phyloP scores from a whole-genome alignment of 1,140 invertebrate species.

The Drosophila nigrodunni region DNA sequence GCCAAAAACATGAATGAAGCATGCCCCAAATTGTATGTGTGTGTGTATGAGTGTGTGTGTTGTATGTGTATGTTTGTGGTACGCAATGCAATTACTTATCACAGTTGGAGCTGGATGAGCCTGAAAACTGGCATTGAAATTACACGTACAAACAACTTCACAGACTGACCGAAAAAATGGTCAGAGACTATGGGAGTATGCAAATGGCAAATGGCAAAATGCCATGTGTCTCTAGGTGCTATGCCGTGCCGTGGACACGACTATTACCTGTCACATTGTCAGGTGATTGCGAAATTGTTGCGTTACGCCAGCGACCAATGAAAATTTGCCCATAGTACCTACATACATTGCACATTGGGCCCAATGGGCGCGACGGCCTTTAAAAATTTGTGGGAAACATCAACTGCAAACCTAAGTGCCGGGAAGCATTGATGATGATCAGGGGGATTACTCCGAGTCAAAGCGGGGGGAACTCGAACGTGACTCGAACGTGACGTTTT shows the following conservation, averaged over 20 bases:
- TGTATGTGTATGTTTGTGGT: constrained; percentile 19
- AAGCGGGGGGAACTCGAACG: constrained; percentile 77
- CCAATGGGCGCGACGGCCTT: constrained; percentile 58
- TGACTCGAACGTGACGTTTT: constrained; percentile 79
- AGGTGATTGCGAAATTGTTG: constrained; percentile 83
- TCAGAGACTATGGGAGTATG: constrained; percentile 40
- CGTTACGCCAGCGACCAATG: constrained; percentile 70
- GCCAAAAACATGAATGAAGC: constrained; percentile 72
- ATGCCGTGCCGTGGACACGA: constrained; percentile 69
- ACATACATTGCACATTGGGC: constrained; percentile 31
- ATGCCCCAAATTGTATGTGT: constrained; percentile 61
- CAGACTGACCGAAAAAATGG: constrained; percentile 32
- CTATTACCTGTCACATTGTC: constrained; percentile 83
- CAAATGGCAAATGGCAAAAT: constrained; percentile 68
- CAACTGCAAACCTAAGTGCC: constrained; percentile 67
- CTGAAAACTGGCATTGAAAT: constrained; percentile 59
- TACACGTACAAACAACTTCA: constrained; percentile 52
- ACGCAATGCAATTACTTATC: constrained; percentile 81
- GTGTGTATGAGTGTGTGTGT: constrained; percentile 18
- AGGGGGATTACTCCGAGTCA: constrained; percentile 51
- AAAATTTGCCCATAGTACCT: constrained; percentile 29
- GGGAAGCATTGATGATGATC: constrained; percentile 41
- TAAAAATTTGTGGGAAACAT: constrained; percentile 80
- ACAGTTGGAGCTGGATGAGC: constrained; percentile 65
- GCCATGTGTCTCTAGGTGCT: constrained; percentile 53